phyloP scores from a whole-genome alignment of 1,140 invertebrate species.

The Drosophila truncata region DNA sequence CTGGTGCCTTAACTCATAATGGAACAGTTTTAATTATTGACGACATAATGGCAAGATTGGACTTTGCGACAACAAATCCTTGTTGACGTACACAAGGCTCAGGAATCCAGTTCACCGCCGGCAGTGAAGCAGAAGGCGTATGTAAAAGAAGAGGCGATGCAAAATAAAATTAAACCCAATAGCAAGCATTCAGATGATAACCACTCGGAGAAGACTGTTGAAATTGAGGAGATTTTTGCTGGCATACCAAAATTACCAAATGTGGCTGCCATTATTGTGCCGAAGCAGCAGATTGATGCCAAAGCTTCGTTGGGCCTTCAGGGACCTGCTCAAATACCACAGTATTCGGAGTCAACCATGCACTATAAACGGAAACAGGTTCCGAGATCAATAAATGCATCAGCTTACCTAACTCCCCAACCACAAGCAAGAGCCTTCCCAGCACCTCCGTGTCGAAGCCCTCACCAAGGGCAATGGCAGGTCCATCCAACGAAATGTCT shows the following conservation, averaged over 20 bases:
- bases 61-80: too few relatives aligned
- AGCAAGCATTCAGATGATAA: conserved; percentile 44
- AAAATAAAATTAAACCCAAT: background rate
- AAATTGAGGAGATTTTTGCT: conserved; percentile 84
- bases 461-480: conserved; percentile 24
- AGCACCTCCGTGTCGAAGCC: conserved; percentile 42
- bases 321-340: conserved; percentile 15
- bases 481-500: conserved; percentile 47
- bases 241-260: conserved; percentile 87
- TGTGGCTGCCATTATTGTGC: conserved; percentile 86
- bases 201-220: conserved; percentile 77
- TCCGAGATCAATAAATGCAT: conserved; percentile 79
- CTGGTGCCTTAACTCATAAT: too few relatives aligned
- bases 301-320: conserved; percentile 30
- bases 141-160: background rate
- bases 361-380: conserved; percentile 75
- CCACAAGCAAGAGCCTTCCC: conserved; percentile 49
- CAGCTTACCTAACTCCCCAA: conserved; percentile 60
- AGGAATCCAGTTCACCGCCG: conserved; percentile 45
- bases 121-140: conserved; percentile 19
- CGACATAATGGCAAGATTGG: too few relatives aligned
- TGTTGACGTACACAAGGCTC: conserved; percentile 77
- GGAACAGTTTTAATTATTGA: too few relatives aligned
- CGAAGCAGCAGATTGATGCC: conserved; percentile 78
- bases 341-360: conserved; percentile 12